These are phyloP conservation scores for Paelopatides confundens DNA, from an alignment of 53 echinoderm and acorn worm species.

Conservation along the genomic window DNA sequence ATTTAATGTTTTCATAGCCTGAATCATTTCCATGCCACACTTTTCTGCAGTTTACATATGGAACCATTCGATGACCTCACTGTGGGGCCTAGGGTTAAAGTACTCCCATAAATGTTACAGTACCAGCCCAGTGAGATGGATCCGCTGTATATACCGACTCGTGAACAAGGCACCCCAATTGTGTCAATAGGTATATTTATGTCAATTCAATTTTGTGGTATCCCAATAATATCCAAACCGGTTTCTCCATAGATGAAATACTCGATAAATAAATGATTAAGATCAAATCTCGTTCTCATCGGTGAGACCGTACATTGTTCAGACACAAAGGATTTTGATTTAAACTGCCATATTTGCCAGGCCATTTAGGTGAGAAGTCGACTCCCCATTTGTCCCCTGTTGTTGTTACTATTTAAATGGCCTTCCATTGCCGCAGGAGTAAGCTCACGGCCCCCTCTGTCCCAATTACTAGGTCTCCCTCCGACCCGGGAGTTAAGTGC, in stretches of 20 bases:
- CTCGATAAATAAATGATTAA: background rate
- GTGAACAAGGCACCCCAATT: too few relatives aligned
- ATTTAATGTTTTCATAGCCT: constrained; percentile 29
- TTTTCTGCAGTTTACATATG: background rate
- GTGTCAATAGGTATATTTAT: background rate
- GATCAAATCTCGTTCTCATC: constrained; percentile 1
- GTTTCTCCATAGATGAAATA: background rate
- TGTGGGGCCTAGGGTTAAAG: constrained; percentile 8
- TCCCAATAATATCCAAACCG: background rate
- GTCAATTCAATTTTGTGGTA: background rate
- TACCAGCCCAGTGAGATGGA: background rate
- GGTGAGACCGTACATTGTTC: background rate
- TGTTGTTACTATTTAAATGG: constrained; percentile 13
- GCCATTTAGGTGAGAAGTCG: background rate
- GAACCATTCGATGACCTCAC: background rate
- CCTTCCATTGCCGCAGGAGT: constrained; percentile 4
- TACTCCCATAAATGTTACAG: background rate
- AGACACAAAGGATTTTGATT: background rate
- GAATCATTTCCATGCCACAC: constrained; percentile 23
- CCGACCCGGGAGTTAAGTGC: background rate
- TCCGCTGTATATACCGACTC: background rate
- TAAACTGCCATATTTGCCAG: background rate
- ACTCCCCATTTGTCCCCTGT: background rate
- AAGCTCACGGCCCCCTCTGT: background rate
- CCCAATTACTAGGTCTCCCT: background rate